Evolutionary conservation across 2,797 vertebrate genomes (phyloP).

Genomic region (Pantherophis vulpinus): DNA sequence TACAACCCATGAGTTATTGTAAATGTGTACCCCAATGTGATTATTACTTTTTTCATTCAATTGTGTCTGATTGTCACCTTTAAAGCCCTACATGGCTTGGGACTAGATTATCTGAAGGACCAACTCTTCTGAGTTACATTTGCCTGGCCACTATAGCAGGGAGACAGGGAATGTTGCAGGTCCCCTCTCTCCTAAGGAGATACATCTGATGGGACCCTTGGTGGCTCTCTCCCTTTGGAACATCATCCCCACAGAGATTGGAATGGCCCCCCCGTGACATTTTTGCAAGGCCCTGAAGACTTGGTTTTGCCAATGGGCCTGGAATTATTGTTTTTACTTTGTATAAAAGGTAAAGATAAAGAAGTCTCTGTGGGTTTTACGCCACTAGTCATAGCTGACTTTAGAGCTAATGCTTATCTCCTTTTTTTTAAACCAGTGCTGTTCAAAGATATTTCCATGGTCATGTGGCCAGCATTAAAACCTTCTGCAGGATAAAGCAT

Average conservation of each 20-base stretch:
- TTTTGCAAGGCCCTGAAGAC: not conserved
- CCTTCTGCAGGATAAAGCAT: not conserved
- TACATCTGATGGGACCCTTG: not conserved
- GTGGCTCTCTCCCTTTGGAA: not conserved
- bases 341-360: not conserved
- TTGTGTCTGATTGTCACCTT: not conserved
- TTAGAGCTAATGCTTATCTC: not conserved
- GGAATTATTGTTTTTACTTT: not conserved
- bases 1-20: not conserved
- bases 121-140: not conserved
- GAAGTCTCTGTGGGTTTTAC: not conserved
- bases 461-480: not conserved
- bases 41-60: not conserved
- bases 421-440: not conserved
- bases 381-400: not conserved
- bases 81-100: not conserved
- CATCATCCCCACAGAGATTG: not conserved
- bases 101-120: not conserved
- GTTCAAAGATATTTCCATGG: not conserved
- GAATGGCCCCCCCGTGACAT: too few relatives aligned
- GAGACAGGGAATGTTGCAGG: not conserved
- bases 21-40: not conserved
- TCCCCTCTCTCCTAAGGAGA: too few relatives aligned
- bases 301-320: not conserved
- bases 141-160: not conserved